These are phyloP conservation scores for Amiota mariae DNA, from an alignment of 2,888 invertebrate species.

Conservation along the genomic window DNA sequence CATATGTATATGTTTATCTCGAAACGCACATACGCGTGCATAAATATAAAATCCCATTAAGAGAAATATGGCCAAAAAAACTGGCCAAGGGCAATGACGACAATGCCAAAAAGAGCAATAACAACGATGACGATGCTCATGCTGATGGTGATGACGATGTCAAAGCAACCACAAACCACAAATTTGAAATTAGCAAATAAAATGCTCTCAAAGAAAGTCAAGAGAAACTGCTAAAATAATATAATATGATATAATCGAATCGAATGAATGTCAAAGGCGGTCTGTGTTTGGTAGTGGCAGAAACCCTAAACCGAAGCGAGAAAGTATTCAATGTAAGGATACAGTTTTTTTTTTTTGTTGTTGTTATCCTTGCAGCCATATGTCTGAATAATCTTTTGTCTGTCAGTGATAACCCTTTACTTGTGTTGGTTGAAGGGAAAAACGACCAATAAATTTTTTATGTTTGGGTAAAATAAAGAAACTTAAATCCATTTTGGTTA, in stretches of 20 bases:
- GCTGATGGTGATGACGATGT: neutral
- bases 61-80: no score
- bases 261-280: slow-evolving; percentile 63
- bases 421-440: neutral
- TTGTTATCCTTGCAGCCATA: neutral
- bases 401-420: slow-evolving; percentile 21
- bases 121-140: neutral
- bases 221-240: neutral
- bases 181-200: slow-evolving; percentile 27
- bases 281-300: neutral
- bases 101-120: slow-evolving; percentile 11
- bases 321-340: slow-evolving; percentile 1
- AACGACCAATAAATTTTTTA: neutral
- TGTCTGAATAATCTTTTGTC: slow-evolving; percentile 1
- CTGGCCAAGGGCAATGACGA: neutral
- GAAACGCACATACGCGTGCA: neutral
- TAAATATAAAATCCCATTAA: no score
- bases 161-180: slow-evolving; percentile 10
- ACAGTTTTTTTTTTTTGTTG: no score
- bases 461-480: neutral
- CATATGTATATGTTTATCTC: neutral
- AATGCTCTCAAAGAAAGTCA: neutral
- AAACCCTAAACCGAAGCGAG: slow-evolving; percentile 6
- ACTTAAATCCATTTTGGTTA: slow-evolving; percentile 27
- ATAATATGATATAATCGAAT: slow-evolving; percentile 57